Conservation (phyloP, 2,888 invertebrate species). For the Drosophila seclusa region DNA sequence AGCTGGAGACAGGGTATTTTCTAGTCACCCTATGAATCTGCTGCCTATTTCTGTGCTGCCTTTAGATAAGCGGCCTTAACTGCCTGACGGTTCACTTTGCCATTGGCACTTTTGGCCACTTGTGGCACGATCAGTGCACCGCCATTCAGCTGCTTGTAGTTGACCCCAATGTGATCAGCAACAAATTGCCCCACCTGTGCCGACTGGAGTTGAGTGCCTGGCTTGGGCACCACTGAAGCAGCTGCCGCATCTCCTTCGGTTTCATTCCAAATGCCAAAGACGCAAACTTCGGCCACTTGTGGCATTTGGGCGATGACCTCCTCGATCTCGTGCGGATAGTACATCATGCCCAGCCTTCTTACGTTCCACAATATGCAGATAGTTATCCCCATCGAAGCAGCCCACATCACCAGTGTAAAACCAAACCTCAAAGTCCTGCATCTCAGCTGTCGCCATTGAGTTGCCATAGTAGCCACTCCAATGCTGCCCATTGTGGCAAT, state of each 20-base stretch:
- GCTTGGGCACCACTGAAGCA: slow-evolving; percentile 74
- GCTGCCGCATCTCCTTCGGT: slow-evolving; percentile 82
- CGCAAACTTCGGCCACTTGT: slow-evolving; percentile 78
- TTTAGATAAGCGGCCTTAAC: slow-evolving; percentile 56
- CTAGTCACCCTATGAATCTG: not conserved
- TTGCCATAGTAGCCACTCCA: slow-evolving; percentile 83
- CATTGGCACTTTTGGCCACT: slow-evolving; percentile 74
- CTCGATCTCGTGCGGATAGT: slow-evolving; percentile 82
- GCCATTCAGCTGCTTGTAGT: slow-evolving; percentile 71
- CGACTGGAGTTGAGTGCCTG: slow-evolving; percentile 57
- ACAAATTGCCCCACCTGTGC: slow-evolving; percentile 51
- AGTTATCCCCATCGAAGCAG: slow-evolving; percentile 82
- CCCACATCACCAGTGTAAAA: slow-evolving; percentile 83
- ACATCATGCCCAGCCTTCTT: slow-evolving; percentile 81
- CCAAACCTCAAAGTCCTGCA: slow-evolving; percentile 81
- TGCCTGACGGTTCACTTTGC: slow-evolving; percentile 69
- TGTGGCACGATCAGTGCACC: slow-evolving; percentile 72
- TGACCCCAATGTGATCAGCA: slow-evolving; percentile 40
- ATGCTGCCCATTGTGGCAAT: slow-evolving; percentile 45
- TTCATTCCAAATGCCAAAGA: slow-evolving; percentile 81
- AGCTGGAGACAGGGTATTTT: not conserved
- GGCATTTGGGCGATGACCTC: slow-evolving; percentile 76
- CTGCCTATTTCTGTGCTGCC: not conserved
- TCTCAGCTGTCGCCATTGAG: slow-evolving; percentile 65
- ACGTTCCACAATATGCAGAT: slow-evolving; percentile 78